Evolutionary conservation across 2,888 invertebrate genomes (phyloP).

Genomic region (Idaea aversata): DNA sequence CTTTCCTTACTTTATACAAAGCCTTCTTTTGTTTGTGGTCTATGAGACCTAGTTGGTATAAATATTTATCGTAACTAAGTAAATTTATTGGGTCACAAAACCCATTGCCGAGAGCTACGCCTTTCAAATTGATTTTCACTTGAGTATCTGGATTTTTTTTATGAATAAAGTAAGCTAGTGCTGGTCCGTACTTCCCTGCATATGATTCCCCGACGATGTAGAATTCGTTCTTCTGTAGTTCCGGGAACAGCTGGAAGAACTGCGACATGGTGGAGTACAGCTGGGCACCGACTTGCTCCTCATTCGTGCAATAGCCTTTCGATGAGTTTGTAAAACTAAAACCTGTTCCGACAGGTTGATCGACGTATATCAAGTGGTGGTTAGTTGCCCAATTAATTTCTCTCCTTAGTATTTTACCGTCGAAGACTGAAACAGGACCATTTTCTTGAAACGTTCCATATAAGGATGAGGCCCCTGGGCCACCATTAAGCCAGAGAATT

Average conservation of each 20-base stretch:
- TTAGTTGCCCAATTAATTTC: conserved; percentile 28
- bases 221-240: conserved; percentile 86
- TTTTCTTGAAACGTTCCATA: conserved; percentile 91
- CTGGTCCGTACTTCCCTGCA: conserved; percentile 89
- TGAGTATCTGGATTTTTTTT: conserved; percentile 80
- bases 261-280: conserved; percentile 88
- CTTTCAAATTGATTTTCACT: conserved; percentile 85
- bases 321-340: conserved; percentile 91
- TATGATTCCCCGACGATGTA: conserved; percentile 95
- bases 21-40: conserved; percentile 80
- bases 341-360: conserved; percentile 95
- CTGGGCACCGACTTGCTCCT: conserved; percentile 89
- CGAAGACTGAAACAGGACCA: conserved; percentile 81
- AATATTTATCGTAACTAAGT: conserved; percentile 86
- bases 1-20: conserved; percentile 81
- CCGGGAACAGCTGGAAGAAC: conserved; percentile 90
- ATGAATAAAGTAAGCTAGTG: conserved; percentile 86
- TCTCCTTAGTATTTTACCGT: too few relatives aligned
- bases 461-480: conserved; percentile 89
- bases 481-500: conserved; percentile 91
- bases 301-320: conserved; percentile 88
- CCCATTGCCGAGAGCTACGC: conserved; percentile 89
- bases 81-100: conserved; percentile 89
- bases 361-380: conserved; percentile 92
- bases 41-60: conserved; percentile 87